Base-by-base conservation (phyloP, 2,888 invertebrate species). In the Bembecia ichneumoniformis region DNA sequence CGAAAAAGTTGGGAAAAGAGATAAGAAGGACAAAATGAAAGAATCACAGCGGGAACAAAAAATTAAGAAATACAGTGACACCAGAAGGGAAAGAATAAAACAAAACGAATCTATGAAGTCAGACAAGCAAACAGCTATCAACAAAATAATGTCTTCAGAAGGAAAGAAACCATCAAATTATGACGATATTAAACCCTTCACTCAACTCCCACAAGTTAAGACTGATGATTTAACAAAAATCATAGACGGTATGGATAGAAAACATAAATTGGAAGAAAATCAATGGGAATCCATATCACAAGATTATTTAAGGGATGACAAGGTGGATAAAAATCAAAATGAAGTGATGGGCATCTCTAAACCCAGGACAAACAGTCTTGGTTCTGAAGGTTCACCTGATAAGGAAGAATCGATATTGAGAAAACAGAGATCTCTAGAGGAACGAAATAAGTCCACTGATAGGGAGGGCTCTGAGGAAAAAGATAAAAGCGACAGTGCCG, bases 361-460 rank as follows among this genome's bases (percentile, higher is more conserved):
- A 57, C 58, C 72, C 47, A 73, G 87, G 52, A 74, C 83, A 49
- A 81, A 74, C 54, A 88, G 87, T 57, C 59, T 82, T 43, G 87
- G 82, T 13, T 81, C 78, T n/a, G 68, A 70, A 40, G 83, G 81
- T 51, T 52, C 65, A 17, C 57, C 65, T 10, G 43, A 58, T n/a
- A 77, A 72, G 52, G 79, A 79, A 20, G 89, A 86, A 3, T 60
- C 64, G 49, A 68, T 64, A 35, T 69, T 89, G 11, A 83, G 82
- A 54, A 80, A 89, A 51, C 89, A 90, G 58, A 90, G 88, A 55
- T 90, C 90, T 46, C 71, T 89, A 16, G 90, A 90, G 51, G 90
- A 90, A 16, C 88, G 88, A 53, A 80, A 88, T 51, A 82, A 88
- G 56, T 83, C 87, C 47, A 84, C 86, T 55, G 89, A 89, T 51